Conservation (phyloP, 2,797 vertebrate genomes). For the Diceros bicornis region DNA sequence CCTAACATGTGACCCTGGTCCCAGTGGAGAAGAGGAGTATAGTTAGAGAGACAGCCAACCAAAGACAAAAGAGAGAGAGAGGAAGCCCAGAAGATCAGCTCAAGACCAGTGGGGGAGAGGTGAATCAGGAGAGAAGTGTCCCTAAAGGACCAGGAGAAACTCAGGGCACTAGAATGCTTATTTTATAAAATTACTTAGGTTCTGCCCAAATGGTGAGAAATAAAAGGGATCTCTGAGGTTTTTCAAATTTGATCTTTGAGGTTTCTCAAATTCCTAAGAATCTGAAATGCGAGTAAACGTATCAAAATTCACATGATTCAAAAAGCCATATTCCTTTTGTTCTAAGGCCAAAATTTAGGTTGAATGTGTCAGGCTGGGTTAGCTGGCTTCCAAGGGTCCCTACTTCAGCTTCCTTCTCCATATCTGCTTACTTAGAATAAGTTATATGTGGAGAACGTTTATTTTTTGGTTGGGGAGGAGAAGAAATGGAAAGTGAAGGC, state of each 20-base stretch:
- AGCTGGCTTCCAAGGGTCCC: neutral
- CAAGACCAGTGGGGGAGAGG: neutral
- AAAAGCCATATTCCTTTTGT: neutral
- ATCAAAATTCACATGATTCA: neutral
- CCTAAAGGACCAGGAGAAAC: neutral
- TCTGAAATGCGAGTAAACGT: slow-evolving; percentile 7
- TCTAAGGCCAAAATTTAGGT: neutral
- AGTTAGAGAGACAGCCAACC: neutral
- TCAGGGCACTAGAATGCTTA: neutral
- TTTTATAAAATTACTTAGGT: neutral
- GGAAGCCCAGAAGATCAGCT: neutral
- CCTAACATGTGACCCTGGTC: neutral
- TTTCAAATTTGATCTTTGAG: slow-evolving; percentile 33
- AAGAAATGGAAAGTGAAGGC: neutral
- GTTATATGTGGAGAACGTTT: neutral
- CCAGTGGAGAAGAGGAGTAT: neutral
- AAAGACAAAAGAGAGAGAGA: neutral
- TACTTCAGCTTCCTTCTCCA: neutral
- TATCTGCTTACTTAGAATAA: neutral
- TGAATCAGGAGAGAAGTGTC: neutral
- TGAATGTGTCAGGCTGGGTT: neutral
- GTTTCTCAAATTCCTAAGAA: neutral
- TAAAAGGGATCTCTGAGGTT: neutral
- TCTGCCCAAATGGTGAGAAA: slow-evolving; percentile 48
- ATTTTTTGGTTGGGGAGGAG: neutral